Conservation (phyloP, 2,113 vertebrate species). For the Clarias gariepinus region DNA sequence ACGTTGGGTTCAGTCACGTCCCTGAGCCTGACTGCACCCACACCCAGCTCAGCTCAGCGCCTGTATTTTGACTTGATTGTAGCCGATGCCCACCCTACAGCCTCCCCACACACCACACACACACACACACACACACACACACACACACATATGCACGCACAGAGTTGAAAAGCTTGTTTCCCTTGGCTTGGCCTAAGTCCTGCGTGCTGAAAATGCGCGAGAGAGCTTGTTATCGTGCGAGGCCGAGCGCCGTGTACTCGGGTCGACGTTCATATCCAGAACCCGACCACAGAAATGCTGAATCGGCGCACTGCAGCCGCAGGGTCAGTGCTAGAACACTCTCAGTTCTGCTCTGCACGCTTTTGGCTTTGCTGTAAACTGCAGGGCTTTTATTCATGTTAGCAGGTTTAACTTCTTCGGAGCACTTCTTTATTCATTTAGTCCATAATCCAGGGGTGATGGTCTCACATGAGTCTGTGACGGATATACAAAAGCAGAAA, state of each 20-base stretch:
- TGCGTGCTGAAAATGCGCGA: neutral
- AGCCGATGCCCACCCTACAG: slow-evolving; percentile 30
- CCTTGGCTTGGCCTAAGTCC: slow-evolving; percentile 24
- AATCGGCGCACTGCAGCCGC: neutral
- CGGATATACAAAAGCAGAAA: too few relatives aligned
- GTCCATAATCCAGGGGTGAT: neutral
- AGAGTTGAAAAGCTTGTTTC: slow-evolving; percentile 23
- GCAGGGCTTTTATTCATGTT: neutral
- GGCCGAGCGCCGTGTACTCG: neutral
- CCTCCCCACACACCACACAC: neutral
- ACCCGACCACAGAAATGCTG: neutral
- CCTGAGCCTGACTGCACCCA: slow-evolving; percentile 17
- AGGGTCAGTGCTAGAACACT: neutral
- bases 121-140: slow-evolving; percentile 11
- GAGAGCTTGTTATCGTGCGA: slow-evolving; percentile 23
- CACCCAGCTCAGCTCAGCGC: slow-evolving; percentile 19
- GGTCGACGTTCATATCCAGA: slow-evolving; percentile 24
- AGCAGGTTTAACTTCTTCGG: neutral
- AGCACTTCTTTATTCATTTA: neutral
- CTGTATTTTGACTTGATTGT: slow-evolving; percentile 36
- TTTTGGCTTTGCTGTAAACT: neutral
- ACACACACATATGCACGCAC: neutral
- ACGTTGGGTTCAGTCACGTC: slow-evolving; percentile 52
- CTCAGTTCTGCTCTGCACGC: too few relatives aligned
- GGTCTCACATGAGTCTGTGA: neutral